Conservation (phyloP, 2,113 vertebrate species). For the Lycaon pictus region DNA sequence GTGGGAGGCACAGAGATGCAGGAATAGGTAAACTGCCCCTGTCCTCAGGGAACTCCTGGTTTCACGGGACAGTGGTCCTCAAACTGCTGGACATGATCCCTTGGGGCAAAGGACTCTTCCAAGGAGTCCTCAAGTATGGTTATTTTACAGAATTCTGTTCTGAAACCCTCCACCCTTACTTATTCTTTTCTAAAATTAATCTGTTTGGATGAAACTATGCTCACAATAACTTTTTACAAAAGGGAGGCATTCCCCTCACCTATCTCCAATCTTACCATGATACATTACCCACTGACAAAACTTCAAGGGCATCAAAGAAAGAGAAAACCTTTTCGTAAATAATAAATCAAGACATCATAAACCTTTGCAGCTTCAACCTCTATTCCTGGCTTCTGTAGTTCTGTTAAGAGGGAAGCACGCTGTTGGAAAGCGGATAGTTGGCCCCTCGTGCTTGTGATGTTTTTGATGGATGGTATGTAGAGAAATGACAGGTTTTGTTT, state of each 20-base stretch:
- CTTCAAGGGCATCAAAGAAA: background rate
- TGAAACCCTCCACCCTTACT: background rate
- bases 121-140: background rate
- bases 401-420: background rate
- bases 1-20: rapidly evolving
- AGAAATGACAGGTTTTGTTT: background rate
- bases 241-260: background rate
- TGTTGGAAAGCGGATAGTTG: background rate
- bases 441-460: background rate
- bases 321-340: background rate
- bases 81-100: background rate
- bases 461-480: background rate
- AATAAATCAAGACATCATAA: background rate
- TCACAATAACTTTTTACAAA: background rate
- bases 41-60: background rate
- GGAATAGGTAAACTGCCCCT: background rate
- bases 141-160: background rate
- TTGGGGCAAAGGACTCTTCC: background rate
- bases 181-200: background rate
- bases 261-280: background rate
- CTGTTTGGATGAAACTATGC: background rate
- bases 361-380: background rate
- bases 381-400: background rate
- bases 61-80: background rate
- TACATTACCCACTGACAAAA: background rate